Evolutionary conservation across 2,888 invertebrate genomes (phyloP), one percentile per base, ranked within the genome.

Genomic region (Melinaea marsaeus): DNA sequence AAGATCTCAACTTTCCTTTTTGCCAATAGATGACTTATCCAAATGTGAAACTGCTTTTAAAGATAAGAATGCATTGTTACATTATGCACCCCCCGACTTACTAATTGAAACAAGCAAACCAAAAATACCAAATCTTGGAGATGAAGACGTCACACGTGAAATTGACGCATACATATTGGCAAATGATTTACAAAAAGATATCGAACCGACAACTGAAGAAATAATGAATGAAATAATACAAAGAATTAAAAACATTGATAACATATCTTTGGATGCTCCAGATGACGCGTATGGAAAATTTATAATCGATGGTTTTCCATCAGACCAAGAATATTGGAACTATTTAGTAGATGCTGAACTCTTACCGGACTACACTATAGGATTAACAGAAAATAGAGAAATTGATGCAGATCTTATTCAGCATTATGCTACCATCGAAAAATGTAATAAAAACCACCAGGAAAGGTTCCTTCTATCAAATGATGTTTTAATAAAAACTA

Each of bases 301-400:
- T 88, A 90, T 94, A 67, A 81, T 94, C 60, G 94, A 94, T 74
- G 93, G 91, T 1, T 91, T 93, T 78, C 87, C 91, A 34, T 75
- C 89, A 33, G 85, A 92, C 69, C 66, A 85, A 13, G 87, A 91
- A 66, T 81, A 89, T 72, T 91, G 94, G 86, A 77, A 76, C 57
- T 78, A 79, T 64, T 75, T 94, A 11, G 72, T 68, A 6, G 82
- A 86, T 42, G 78, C 83, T 3, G 86, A 90, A 66, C 77, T 88
- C 60, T 71, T 87, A 32, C 92, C 93, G 33, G 92, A 94, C 75
- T 89, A 93, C 69, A 85, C 92, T 0, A 81, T 94, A 70, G 78
- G 91, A 47, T 74, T 94, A 60, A 85, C 88, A 59, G 93, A 93
- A 76, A 86, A 88, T 60, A 84, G 84, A 74, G 88, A 90, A 78